Base-by-base conservation (phyloP, 2,113 vertebrate genomes). In the Brachyhypopomus gauderio region DNA sequence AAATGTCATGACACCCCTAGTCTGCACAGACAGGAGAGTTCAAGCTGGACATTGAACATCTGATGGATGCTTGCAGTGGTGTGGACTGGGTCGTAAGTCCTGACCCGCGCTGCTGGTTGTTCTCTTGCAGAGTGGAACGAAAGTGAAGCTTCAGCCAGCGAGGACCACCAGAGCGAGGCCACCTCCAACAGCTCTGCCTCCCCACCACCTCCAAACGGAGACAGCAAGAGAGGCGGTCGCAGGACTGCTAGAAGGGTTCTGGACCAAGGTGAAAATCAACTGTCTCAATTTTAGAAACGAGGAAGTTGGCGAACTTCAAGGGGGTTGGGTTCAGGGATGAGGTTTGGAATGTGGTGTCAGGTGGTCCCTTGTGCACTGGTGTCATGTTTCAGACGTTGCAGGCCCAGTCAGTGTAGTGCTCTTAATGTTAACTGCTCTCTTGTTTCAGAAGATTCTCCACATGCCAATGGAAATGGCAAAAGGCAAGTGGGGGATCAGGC, bases 401-500 rank as follows among this genome's bases (percentile, higher is more conserved):
- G n/a, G n/a, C n/a, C n/a, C n/a, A n/a, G n/a, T n/a, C n/a, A n/a
- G n/a, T n/a, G n/a, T 27, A 56, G 23, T 23, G 41, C 59, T 72
- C 7, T 30, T 30, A 30, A 2, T 30, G 30, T 30, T 30, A 30
- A 30, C 3, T 30, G 30, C 72, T 30, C 79, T 41, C 36, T 4
- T 1, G 4, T 63, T 23, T 14, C 58, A 94, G 93, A 88, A 73
- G 76, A 59, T 52, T 78, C 83, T 69, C 86, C 90, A 52, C 86
- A 83, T 1, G 63, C 92, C 55, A 94, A 94, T 6, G 93, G 93
- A 55, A 89, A 93, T 78, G 22, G 84, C 55, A 70, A 81, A 69
- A 79, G 83, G 11, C 84, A 41, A 11, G 84, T 79, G 19, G 85
- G 88, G 12, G 90, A 84, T 58, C 30, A 1, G 3, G 1, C 30